Evolutionary conservation across 2,113 vertebrate species (phyloP), one percentile per base, ranked within the genome.

Genomic region (Solea solea): DNA sequence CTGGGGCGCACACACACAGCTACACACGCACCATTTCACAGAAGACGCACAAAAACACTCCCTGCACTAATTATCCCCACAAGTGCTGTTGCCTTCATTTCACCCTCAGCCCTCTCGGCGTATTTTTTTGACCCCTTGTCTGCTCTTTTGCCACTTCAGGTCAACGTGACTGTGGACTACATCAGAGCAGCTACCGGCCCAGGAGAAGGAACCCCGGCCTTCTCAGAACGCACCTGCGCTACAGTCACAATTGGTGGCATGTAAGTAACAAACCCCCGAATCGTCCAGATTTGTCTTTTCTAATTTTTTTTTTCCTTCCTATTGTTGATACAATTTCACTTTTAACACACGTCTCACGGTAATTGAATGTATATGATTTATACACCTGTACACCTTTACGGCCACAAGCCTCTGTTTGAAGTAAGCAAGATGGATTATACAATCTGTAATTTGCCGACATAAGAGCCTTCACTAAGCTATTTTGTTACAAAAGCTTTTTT

Each of bases 141-240:
- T 28, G 34, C 42, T 41, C 40, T 69, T 0, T 49, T 44, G 9
- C 45, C 40, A 1, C 67, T 21, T 0, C 28, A 98, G 97, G 97
- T 98, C 90, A 98, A 95, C 3, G 96, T 98, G 81, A 97, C 92
- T 0, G 97, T 99, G 57, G 97, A 98, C 91, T 99, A 99, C 94
- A 98, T 99, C 91, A 94, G 97, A 81, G 95, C 96, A 0, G 97
- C 97, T 61, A 97, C 96, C 40, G 93, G 92, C 0, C 94, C 95
- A 51, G 94, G 94, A 3, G 96, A 98, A 72, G 70, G 87, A 16
- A 95, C 95, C 0, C 91, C 97, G 0, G 95, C 96, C 72, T 99
- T 98, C 83, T 83, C 97, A 21, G 97, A 99, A 78, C 96, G 97
- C 71, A 99, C 97, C 50, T 99, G 97, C 73, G 96, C 97, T 61